Conservation (phyloP, 2,888 invertebrate genomes). For the Drosophila paramelanica region DNA sequence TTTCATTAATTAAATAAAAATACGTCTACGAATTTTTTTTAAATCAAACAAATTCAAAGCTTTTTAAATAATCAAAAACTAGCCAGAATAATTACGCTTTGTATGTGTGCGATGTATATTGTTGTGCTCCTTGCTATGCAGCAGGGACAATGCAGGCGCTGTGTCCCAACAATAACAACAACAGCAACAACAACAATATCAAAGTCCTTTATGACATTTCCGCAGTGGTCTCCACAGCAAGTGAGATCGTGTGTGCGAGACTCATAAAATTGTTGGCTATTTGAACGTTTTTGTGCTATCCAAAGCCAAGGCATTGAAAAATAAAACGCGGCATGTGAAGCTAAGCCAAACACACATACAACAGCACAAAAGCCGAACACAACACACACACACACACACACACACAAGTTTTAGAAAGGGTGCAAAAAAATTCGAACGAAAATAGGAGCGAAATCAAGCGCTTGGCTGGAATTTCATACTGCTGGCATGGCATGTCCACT, state of each 20-base stretch:
- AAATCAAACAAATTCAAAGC: slow-evolving; percentile 3
- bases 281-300: slow-evolving; percentile 74
- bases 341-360: slow-evolving; percentile 44
- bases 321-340: slow-evolving; percentile 69
- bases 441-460: slow-evolving; percentile 72
- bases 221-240: slow-evolving; percentile 25
- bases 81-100: slow-evolving; percentile 28
- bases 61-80: slow-evolving; percentile 33
- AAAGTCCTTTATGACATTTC: slow-evolving; percentile 56
- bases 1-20: slow-evolving; percentile 52
- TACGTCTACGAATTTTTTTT: slow-evolving; percentile 33
- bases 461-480: slow-evolving; percentile 79
- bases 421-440: slow-evolving; percentile 51
- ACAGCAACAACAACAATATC: slow-evolving; percentile 20
- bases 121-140: background rate
- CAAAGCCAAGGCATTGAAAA: slow-evolving; percentile 72
- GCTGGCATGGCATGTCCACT: slow-evolving; percentile 61
- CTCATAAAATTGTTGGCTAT: slow-evolving; percentile 81
- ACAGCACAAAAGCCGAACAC: slow-evolving; percentile 1
- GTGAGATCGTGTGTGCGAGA: slow-evolving; percentile 54
- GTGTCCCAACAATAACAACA: slow-evolving; percentile 8
- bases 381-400: slow-evolving; percentile 1
- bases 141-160: slow-evolving; percentile 7
- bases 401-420: slow-evolving; percentile 40
- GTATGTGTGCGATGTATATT: background rate